A percentile compares a stretch with the other conserved stretches of the same genome.
Conservation (phyloP, 2,888 invertebrate species). For the Carabus problematicus region DNA sequence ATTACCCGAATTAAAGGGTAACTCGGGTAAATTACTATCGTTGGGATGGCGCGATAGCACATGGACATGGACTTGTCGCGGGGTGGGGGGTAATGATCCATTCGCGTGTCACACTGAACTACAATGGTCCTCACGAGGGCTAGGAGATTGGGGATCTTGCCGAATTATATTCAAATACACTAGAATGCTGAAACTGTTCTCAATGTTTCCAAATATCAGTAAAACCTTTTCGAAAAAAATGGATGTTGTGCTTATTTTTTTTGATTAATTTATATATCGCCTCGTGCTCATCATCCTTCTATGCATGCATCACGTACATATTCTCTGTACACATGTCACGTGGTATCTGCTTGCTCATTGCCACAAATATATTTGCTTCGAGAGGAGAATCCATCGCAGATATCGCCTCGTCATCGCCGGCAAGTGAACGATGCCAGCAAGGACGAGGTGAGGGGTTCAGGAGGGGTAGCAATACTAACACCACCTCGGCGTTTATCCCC, state of each 20-base stretch:
- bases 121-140: background rate
- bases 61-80: constrained; percentile 25
- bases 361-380: background rate
- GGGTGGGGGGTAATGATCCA: constrained; percentile 17
- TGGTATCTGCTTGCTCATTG: too few species aligned
- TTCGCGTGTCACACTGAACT: constrained; percentile 33
- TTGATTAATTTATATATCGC: background rate
- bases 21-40: constrained; percentile 23
- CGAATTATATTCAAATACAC: too few species aligned
- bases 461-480: background rate
- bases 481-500: constrained; percentile 49
- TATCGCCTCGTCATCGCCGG: constrained; percentile 58
- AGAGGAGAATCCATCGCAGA: constrained; percentile 48
- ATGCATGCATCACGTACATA: background rate
- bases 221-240: background rate
- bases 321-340: background rate
- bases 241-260: background rate
- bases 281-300: too few species aligned
- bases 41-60: constrained; percentile 1
- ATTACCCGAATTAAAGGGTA: constrained; percentile 37
- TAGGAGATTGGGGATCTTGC: background rate
- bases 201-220: constrained; percentile 2
- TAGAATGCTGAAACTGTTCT: too few species aligned
- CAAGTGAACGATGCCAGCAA: constrained; percentile 16
- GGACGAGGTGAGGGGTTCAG: background rate